Evolutionary conservation across 1,140 invertebrate species (phyloP).

Genomic region (Meloidogyne hapla): DNA sequence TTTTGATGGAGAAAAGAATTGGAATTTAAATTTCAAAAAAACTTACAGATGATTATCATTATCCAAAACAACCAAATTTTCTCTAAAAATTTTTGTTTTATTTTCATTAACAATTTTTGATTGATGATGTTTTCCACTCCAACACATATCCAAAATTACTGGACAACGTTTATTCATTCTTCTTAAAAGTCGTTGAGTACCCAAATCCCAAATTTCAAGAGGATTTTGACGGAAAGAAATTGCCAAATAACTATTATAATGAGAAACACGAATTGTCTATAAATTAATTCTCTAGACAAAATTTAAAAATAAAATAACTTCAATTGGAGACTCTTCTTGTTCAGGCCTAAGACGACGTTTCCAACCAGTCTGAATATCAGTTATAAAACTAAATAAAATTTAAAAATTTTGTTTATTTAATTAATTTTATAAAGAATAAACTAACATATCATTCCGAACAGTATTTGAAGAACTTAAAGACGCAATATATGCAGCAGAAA

Average conservation of each 20-base stretch:
- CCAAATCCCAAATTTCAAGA: slow-evolving; percentile 62
- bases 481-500: slow-evolving; percentile 49
- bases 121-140: slow-evolving; percentile 57
- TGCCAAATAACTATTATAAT: slow-evolving; percentile 59
- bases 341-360: slow-evolving; percentile 56
- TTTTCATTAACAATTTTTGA: slow-evolving; percentile 49
- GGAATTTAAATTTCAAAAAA: too few species aligned
- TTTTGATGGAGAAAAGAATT: background rate
- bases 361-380: slow-evolving; percentile 25
- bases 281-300: too few species aligned
- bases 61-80: slow-evolving; percentile 62
- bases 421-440: background rate
- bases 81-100: slow-evolving; percentile 48
- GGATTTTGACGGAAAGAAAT: slow-evolving; percentile 59
- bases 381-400: slow-evolving; percentile 18
- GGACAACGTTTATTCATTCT: slow-evolving; percentile 60
- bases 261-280: background rate
- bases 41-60: slow-evolving; percentile 62
- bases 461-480: slow-evolving; percentile 50
- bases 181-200: slow-evolving; percentile 51
- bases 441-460: slow-evolving; percentile 48
- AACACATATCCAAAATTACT: slow-evolving; percentile 61
- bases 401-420: background rate
- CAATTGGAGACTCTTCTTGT: slow-evolving; percentile 55
- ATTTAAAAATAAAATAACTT: too few species aligned